Evolutionary conservation across 1,140 invertebrate genomes (phyloP).

Genomic region (Zaprionus davidi): DNA sequence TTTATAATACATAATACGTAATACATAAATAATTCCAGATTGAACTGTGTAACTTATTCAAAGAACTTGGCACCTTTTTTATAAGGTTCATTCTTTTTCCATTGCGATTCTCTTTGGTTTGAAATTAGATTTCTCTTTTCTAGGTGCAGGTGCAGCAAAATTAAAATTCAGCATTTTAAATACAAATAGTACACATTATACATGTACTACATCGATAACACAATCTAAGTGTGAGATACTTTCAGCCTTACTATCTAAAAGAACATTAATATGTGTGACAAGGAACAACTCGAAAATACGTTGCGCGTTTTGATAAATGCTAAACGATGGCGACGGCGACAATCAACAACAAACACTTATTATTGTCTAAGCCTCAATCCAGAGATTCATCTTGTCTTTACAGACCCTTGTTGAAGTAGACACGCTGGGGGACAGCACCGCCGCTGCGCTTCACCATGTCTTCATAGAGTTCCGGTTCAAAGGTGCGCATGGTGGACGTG

Average conservation of each 20-base stretch:
- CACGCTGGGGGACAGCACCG: constrained; percentile 87
- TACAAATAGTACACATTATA: not conserved
- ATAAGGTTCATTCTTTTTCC: not conserved
- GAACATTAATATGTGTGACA: constrained; percentile 16
- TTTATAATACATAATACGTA: too few species aligned
- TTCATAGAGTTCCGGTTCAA: constrained; percentile 89
- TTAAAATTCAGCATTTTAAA: constrained; percentile 7
- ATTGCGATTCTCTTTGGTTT: not conserved
- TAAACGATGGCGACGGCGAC: constrained; percentile 21
- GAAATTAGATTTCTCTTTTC: not conserved
- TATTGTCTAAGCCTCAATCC: constrained; percentile 56
- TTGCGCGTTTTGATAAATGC: constrained; percentile 66
- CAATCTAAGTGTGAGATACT: constrained; percentile 48
- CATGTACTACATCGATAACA: not conserved
- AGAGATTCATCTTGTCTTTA: constrained; percentile 84
- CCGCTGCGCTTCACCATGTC: constrained; percentile 88
- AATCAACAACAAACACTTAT: constrained; percentile 40
- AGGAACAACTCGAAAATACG: constrained; percentile 54
- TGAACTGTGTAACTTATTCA: not conserved
- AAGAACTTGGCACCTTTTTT: not conserved
- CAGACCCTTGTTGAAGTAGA: constrained; percentile 93
- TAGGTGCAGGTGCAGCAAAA: constrained; percentile 4
- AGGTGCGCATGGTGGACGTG: constrained; percentile 88
- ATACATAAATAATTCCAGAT: constrained; percentile 11
- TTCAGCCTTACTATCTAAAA: constrained; percentile 55